phyloP scores from a whole-genome alignment of 1,140 invertebrate species.

The Ceratosolen solmsi region DNA sequence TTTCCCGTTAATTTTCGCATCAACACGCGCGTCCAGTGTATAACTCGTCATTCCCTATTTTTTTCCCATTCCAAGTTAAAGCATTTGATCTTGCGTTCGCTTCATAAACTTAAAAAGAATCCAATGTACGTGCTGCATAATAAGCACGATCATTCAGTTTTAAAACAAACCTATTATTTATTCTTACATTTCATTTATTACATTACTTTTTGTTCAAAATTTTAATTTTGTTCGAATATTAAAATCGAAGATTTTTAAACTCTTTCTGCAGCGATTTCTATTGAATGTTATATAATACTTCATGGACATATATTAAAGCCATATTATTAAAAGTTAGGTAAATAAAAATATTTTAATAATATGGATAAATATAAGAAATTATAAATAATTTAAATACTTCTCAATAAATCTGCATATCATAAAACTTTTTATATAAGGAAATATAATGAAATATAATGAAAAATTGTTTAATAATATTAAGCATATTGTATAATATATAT shows the following conservation, averaged over 20 bases:
- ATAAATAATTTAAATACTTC: too few relatives aligned
- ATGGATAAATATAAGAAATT: too few relatives aligned
- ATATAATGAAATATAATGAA: too few relatives aligned
- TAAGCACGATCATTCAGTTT: constrained; percentile 15
- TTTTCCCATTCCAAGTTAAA: background rate
- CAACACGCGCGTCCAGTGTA: background rate
- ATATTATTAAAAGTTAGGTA: too few relatives aligned
- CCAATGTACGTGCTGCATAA: background rate
- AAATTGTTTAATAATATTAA: too few relatives aligned
- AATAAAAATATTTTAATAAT: too few relatives aligned
- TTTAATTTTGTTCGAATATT: background rate
- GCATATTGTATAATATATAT: too few relatives aligned
- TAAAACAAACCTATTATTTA: background rate
- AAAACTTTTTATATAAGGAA: too few relatives aligned
- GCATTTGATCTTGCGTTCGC: background rate
- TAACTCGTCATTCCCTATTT: constrained; percentile 8
- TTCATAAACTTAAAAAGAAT: constrained; percentile 20
- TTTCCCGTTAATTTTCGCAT: constrained; percentile 29
- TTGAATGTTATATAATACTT: constrained; percentile 9
- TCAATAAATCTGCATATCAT: too few relatives aligned
- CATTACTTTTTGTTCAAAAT: background rate
- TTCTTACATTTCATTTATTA: constrained; percentile 10
- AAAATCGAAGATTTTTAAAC: background rate
- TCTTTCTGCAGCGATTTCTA: background rate
- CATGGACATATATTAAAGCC: too few relatives aligned